Base-by-base conservation (phyloP, 2,113 vertebrate species). In the Cyprinodon tularosa region DNA sequence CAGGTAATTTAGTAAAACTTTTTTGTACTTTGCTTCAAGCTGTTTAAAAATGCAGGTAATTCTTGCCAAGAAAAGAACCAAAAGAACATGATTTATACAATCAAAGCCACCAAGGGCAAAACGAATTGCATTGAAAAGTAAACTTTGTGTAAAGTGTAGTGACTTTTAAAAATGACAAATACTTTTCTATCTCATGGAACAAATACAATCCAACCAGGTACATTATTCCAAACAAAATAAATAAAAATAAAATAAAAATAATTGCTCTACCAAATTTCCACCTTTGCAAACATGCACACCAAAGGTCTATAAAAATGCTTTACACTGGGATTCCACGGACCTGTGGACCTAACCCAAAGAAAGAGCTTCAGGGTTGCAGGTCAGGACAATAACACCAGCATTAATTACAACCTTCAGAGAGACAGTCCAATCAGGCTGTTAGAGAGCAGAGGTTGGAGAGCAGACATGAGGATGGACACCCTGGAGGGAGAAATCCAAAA, bases 341-440 rank as follows among this genome's bases (percentile, higher is more conserved):
- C 45, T 73, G 83, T 44, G 67, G 76, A 89, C 82, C 86, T 86
- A 86, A 90, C 77, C 85, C 78, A 73, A 66, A 84, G 83, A 80
- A 82, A 81, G 29, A 61, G 76, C 80, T 87, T 72, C 73, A 83
- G 69, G 83, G 73, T 67, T 69, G 80, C 59, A 86, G 66, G 73
- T 76, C 74, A 84, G 86, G 84, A 87, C 80, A 91, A 88, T 85
- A 90, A 84, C 80, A 90, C 82, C 79, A 77, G 78, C 82, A 91
- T 91, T 86, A 92, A 90, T 92, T 88, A 86, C 59, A 85, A 82
- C 82, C 76, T 78, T 75, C 76, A 78, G 86, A 74, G 53, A 77
- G 79, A 76, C 9, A 42, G 78, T 85, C 83, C 78, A 90, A 85
- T 88, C 86, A 87, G 80, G 84, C 84, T 82, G 85, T 85, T 82